Percentiles rank a stretch among this genome's conserved stretches.
These are phyloP conservation scores for Istiophorus platypterus DNA, from an alignment of 2,113 vertebrate species.

Conservation along the genomic window DNA sequence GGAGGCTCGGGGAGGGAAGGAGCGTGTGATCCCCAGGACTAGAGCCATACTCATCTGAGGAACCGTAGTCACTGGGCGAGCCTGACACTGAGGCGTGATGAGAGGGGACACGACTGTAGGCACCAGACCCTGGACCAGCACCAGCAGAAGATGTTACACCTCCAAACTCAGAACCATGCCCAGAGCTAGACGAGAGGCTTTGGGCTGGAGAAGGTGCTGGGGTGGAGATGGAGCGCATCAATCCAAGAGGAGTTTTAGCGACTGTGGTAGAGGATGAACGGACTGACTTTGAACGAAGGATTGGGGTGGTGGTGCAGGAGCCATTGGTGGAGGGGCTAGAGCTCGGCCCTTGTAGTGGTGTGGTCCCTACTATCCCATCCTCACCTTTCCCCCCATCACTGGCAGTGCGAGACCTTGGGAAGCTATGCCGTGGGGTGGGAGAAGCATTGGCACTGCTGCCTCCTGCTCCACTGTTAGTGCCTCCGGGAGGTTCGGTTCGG, in stretches of 20 bases:
- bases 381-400: constrained; percentile 82
- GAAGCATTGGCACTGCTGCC: constrained; percentile 74
- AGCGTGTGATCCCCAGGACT: constrained; percentile 82
- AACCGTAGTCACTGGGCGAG: constrained; percentile 86
- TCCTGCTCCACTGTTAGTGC: constrained; percentile 56
- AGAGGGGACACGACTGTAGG: constrained; percentile 75
- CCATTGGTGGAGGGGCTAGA: constrained; percentile 83
- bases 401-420: constrained; percentile 81
- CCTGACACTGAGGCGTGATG: constrained; percentile 80
- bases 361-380: constrained; percentile 61
- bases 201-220: constrained; percentile 75
- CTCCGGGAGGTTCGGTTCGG: constrained; percentile 81
- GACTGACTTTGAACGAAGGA: constrained; percentile 83
- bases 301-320: constrained; percentile 82
- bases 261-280: constrained; percentile 70
- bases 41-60: constrained; percentile 88
- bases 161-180: constrained; percentile 81
- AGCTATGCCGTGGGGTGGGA: constrained; percentile 77
- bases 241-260: constrained; percentile 79
- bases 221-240: constrained; percentile 85
- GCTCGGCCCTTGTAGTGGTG: constrained; percentile 44
- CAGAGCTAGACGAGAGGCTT: constrained; percentile 79
- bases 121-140: constrained; percentile 56
- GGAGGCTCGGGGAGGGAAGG: constrained; percentile 69
- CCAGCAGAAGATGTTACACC: constrained; percentile 41